Evolutionary conservation across 2,113 vertebrate species (phyloP), one percentile per base, ranked within the genome.

Genomic region (Saccopteryx bilineata): DNA sequence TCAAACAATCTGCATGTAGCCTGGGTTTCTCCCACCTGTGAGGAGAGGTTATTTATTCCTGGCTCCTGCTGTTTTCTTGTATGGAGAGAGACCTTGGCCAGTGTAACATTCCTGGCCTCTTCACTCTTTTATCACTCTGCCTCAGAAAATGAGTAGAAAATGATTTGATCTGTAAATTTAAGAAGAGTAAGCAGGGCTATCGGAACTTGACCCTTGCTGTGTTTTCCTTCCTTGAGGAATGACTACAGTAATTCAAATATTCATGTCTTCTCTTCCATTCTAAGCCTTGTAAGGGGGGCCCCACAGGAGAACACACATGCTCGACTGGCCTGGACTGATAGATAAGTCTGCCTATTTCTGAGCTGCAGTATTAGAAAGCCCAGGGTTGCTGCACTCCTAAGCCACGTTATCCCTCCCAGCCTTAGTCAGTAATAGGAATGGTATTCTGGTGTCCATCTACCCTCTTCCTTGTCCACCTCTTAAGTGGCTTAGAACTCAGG

Each of bases 401-500:
- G 65, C 84, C 90, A 54, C 24, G 1, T 48, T 72, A 90, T 83
- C 72, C 65, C 39, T 90, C 11, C 82, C 79, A 91, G 75, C 18
- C 50, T 74, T 89, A 79, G 89, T 82, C 63, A 68, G 82, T 19
- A 75, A 21, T 54, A 56, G 82, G 78, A 7, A 54, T 18, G 12
- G 18, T 7, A 60, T 72, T 58, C 58, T 84, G 72, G 39, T 74
- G 68, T 85, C 96, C 91, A 71, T 87, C 91, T 95, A 91, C 78
- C 74, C 61, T 56, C 5, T 24, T 82, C 52, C 28, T 86, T 79
- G 68, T 69, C 54, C 71, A 28, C 39, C 88, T 82, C 78, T 13
- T 95, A 96, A 90, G 87, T 79, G 74, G 90, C 75, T 95, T 89
- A 87, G 6, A 74, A 69, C 21, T 82, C 7, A 10, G n/a, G 81